phyloP scores from a whole-genome alignment of 2,113 vertebrate species.

The Oplegnathus fasciatus region DNA sequence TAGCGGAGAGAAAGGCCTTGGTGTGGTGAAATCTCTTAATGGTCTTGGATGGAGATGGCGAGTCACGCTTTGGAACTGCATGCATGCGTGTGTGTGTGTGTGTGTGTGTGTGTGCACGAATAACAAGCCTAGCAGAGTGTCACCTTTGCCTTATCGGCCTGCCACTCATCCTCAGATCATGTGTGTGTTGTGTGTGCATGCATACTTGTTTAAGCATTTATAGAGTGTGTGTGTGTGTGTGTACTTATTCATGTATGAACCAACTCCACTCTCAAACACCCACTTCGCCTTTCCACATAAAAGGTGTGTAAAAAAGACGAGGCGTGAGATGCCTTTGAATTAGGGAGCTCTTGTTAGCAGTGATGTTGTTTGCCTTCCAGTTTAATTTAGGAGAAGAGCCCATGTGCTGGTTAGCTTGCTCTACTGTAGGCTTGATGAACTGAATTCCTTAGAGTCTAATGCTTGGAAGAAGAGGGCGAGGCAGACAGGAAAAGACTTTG shows the following conservation, averaged over 20 bases:
- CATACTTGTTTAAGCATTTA: conserved; percentile 9
- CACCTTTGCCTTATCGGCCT: conserved; percentile 58
- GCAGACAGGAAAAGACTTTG: conserved; percentile 25
- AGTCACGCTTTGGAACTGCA: conserved; percentile 55
- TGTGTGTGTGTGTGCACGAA: conserved; percentile 10
- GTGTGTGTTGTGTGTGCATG: conserved; percentile 29
- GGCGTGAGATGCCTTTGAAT: conserved; percentile 25
- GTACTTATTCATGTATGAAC: conserved; percentile 16
- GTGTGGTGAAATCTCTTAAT: conserved; percentile 75
- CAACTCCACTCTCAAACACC: not conserved
- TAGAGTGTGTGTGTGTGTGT: not conserved
- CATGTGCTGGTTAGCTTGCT: conserved; percentile 7
- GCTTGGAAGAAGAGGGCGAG: conserved; percentile 39
- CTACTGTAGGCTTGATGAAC: conserved; percentile 37
- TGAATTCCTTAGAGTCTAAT: conserved; percentile 44
- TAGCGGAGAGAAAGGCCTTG: conserved; percentile 42
- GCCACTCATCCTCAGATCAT: conserved; percentile 65
- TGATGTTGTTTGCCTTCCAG: conserved; percentile 55
- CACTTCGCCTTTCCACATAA: conserved; percentile 22
- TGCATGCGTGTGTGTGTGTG: conserved; percentile 19
- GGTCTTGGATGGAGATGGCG: conserved; percentile 68
- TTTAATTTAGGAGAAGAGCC: conserved; percentile 55
- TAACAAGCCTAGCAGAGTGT: conserved; percentile 59
- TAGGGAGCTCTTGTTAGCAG: conserved; percentile 19
- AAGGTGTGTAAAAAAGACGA: conserved; percentile 47